phyloP scores from a whole-genome alignment of 1,140 invertebrate genomes.

The Trichoplusia ni region DNA sequence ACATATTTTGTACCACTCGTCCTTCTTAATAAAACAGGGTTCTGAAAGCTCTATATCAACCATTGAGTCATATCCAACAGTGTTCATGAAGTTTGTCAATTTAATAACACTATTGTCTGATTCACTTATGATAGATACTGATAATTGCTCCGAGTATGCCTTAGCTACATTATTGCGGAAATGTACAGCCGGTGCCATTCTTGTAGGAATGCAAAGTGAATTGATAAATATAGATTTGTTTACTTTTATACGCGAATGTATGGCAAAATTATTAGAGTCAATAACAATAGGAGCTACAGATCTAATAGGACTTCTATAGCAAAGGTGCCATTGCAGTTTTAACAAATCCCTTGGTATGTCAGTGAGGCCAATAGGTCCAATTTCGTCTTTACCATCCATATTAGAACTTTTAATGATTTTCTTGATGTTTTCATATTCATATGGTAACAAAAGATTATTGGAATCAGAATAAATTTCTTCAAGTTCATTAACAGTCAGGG shows the following conservation, averaged over 20 bases:
- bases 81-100: conserved; percentile 56
- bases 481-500: conserved; percentile 59
- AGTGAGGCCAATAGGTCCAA: conserved; percentile 30
- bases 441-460: conserved; percentile 53
- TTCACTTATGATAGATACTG: conserved; percentile 60
- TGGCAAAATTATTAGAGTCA: conserved; percentile 54
- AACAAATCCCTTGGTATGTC: conserved; percentile 51
- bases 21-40: conserved; percentile 68
- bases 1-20: conserved; percentile 73
- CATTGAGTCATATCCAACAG: conserved; percentile 67
- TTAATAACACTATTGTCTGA: conserved; percentile 59
- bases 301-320: conserved; percentile 66
- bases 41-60: conserved; percentile 68
- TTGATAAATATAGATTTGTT: conserved; percentile 77
- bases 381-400: conserved; percentile 24
- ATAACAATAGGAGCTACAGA: conserved; percentile 70
- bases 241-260: conserved; percentile 66
- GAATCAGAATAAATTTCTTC: conserved; percentile 52
- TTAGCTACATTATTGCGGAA: conserved; percentile 56
- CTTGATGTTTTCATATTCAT: conserved; percentile 52
- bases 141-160: conserved; percentile 70
- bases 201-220: conserved; percentile 70
- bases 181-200: conserved; percentile 64
- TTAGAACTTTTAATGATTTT: conserved; percentile 37
- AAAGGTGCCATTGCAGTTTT: conserved; percentile 67